Evolutionary conservation across 2,113 vertebrate genomes (phyloP).

Genomic region (Triplophysa siluroides): DNA sequence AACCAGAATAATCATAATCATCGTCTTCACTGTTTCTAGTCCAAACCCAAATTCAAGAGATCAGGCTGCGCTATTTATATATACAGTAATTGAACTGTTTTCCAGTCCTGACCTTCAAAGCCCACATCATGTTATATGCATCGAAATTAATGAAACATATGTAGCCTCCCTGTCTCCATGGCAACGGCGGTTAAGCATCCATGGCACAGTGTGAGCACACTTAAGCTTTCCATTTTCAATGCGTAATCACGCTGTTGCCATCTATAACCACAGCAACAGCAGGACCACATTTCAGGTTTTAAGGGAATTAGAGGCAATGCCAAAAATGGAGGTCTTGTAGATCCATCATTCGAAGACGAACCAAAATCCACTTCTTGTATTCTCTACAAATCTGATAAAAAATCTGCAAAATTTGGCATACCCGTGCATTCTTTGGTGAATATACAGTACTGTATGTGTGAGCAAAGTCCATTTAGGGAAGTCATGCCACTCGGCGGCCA

Average conservation of each 20-base stretch:
- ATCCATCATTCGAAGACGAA: not conserved
- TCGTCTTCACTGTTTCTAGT: slow-evolving; percentile 11
- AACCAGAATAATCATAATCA: not conserved
- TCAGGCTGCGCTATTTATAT: slow-evolving; percentile 23
- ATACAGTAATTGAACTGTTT: not conserved
- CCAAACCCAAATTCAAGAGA: slow-evolving; percentile 3
- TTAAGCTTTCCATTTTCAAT: slow-evolving; percentile 37
- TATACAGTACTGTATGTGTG: too few relatives aligned
- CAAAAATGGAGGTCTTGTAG: not conserved
- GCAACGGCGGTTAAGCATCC: slow-evolving; percentile 44
- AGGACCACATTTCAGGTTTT: slow-evolving; percentile 23
- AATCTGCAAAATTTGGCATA: too few relatives aligned
- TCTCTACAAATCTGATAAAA: not conserved
- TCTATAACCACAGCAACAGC: slow-evolving; percentile 52
- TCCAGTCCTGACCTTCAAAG: slow-evolving; percentile 36
- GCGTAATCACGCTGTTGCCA: slow-evolving; percentile 37
- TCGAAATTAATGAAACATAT: slow-evolving; percentile 50
- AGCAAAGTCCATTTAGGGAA: too few relatives aligned
- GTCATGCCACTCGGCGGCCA: too few relatives aligned
- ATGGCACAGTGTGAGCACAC: slow-evolving; percentile 30
- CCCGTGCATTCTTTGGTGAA: too few relatives aligned
- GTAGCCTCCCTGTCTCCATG: slow-evolving; percentile 52
- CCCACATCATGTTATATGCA: slow-evolving; percentile 6
- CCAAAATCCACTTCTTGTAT: not conserved
- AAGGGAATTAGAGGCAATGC: slow-evolving; percentile 4